Conservation (phyloP, 2,113 vertebrate genomes). For the Eolophus roseicapilla region DNA sequence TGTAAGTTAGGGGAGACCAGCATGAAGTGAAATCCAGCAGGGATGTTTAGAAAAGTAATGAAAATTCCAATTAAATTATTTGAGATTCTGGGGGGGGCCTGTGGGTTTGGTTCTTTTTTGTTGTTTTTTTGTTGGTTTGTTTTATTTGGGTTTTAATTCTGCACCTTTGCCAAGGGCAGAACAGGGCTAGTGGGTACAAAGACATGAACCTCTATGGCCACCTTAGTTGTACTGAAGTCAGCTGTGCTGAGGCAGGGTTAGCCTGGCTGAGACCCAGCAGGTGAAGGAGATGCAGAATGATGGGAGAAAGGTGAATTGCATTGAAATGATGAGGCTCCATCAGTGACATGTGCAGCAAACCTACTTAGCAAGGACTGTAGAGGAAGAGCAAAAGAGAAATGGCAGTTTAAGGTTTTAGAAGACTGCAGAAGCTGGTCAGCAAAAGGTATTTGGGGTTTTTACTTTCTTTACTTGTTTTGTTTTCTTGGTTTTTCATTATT, state of each 20-base stretch:
- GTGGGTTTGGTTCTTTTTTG: background rate
- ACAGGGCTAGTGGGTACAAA: background rate
- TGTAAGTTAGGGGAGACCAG: constrained; percentile 22
- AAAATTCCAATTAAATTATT: background rate
- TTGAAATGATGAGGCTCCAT: background rate
- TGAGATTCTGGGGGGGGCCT: background rate
- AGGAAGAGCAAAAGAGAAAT: accelerated
- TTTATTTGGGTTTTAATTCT: background rate
- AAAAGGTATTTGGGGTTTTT: background rate
- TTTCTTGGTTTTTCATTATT: accelerated
- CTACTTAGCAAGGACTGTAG: background rate
- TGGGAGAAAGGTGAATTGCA: background rate
- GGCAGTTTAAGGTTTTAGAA: accelerated
- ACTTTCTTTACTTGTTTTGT: accelerated
- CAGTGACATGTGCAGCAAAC: background rate
- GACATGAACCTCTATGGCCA: accelerated
- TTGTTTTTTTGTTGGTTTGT: background rate
- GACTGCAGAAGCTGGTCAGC: accelerated
- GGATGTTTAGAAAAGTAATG: constrained; percentile 46
- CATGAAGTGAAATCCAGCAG: constrained; percentile 45
- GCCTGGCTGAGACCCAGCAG: background rate
- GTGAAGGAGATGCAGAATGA: background rate
- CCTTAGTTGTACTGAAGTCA: background rate
- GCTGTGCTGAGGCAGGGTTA: background rate
- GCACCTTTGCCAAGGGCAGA: background rate